phyloP scores from a whole-genome alignment of 2,797 vertebrate species.

The Rallus crepitans region DNA sequence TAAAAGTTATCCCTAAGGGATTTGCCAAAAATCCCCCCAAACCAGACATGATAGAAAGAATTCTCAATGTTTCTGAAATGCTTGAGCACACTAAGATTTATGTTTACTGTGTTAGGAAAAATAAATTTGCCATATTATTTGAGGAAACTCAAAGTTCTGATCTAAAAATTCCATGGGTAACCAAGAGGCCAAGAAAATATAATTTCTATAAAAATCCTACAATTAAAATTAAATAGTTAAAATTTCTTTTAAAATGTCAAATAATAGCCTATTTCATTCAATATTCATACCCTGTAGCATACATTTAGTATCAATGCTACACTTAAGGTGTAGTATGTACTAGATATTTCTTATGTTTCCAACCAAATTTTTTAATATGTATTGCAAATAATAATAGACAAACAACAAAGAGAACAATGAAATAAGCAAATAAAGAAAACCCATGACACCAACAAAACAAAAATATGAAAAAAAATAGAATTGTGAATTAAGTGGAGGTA shows the following conservation, averaged over 20 bases:
- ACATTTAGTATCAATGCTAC: not conserved
- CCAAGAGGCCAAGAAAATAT: not conserved
- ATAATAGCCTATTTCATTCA: accelerated
- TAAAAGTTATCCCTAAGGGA: not conserved
- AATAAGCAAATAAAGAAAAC: not conserved
- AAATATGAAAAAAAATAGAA: not conserved
- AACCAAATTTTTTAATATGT: not conserved
- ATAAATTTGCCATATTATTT: not conserved
- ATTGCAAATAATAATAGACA: not conserved
- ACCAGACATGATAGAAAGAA: not conserved
- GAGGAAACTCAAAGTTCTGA: not conserved
- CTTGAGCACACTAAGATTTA: not conserved
- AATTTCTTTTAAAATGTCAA: not conserved
- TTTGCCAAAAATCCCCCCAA: not conserved
- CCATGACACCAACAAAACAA: not conserved
- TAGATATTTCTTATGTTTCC: not conserved
- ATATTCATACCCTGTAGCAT: not conserved
- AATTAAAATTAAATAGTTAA: not conserved
- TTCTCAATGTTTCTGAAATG: not conserved
- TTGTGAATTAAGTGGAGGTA: not conserved
- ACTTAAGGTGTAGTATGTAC: not conserved
- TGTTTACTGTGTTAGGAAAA: not conserved
- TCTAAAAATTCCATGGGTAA: not conserved
- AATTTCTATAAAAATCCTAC: not conserved
- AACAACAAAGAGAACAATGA: not conserved